Base-by-base conservation (phyloP, 2,888 invertebrate species). In the Biston stratarius region DNA sequence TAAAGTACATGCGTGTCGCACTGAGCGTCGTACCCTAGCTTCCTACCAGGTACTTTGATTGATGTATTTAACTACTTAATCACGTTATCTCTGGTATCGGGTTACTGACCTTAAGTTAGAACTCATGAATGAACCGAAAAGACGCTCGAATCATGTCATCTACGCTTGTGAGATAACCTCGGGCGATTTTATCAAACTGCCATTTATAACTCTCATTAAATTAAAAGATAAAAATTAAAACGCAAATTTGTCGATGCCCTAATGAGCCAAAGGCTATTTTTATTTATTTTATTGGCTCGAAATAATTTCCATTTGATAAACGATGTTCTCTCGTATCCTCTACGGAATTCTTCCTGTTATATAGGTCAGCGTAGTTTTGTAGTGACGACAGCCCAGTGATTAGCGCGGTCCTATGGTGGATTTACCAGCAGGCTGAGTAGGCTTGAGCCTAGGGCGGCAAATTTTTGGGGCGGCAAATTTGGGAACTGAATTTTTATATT, bases 151-250 rank as follows among this genome's bases (percentile, higher is more conserved):
- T 47, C 47, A 62, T 48, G 34, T 40, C 55, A 64, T 51, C 62
- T 59, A 64, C 57, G 51, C 34, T 56, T 7, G 11, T 8, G 10
- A 45, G 64, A 64, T 64, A 64, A 64, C 64, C 64, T 59, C 55
- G 2, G 40, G 24, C 47, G 53, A 24, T 47, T 24, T 38, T 57
- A 57, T 57, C 45, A 6, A 12, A 10, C 14, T 10, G 36, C 44
- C 45, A 45, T 57, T 57, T 45, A 34, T 49, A 49, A 49, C 38
- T 59, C n/a, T n/a, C 6, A 34, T 47, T 36, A 57, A 57, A 10
- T n/a, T 14, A 5, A 7, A 10, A 15, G 48, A 59, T 59, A 59
- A 48, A 48, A 59, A 33, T 24, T 38, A 24, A 38, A 24, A 58
- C 36, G 47, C 48, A 49, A 24, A 49, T 40, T 15, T 24, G 38